Evolutionary conservation across 1,140 invertebrate genomes (phyloP).

Genomic region (Alviniconcha marisindica): DNA sequence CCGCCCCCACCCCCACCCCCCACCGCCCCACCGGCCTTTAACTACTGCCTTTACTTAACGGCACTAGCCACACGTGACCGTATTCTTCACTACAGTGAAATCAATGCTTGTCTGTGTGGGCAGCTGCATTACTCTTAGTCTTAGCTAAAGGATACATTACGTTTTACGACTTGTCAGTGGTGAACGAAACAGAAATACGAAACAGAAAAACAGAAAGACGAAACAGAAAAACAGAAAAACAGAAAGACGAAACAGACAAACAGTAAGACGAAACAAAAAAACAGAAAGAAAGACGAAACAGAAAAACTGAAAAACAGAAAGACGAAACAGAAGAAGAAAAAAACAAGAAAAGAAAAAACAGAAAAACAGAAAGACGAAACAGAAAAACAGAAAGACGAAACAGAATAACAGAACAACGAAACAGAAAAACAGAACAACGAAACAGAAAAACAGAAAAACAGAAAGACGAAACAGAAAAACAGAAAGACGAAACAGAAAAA

Average conservation of each 20-base stretch:
- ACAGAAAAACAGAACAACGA: not conserved
- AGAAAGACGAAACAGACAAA: constrained; percentile 1
- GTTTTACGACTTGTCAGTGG: too few species aligned
- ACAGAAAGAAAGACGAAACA: not conserved
- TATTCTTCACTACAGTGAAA: too few species aligned
- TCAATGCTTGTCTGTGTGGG: too few species aligned
- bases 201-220: too few species aligned
- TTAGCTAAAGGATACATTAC: too few species aligned
- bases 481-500: not conserved
- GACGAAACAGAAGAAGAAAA: not conserved
- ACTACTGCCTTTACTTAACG: too few species aligned
- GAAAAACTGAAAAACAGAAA: not conserved
- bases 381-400: not conserved
- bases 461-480: not conserved
- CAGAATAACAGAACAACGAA: not conserved
- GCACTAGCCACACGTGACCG: too few species aligned
- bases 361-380: not conserved
- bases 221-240: not conserved
- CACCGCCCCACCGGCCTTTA: too few species aligned
- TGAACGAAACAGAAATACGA: too few species aligned
- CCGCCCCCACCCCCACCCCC: too few species aligned
- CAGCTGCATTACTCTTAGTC: too few species aligned
- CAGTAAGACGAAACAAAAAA: not conserved
- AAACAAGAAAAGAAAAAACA: not conserved
- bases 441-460: not conserved